Conservation (phyloP, 2,797 vertebrate species). For the Sciurus carolinensis region DNA sequence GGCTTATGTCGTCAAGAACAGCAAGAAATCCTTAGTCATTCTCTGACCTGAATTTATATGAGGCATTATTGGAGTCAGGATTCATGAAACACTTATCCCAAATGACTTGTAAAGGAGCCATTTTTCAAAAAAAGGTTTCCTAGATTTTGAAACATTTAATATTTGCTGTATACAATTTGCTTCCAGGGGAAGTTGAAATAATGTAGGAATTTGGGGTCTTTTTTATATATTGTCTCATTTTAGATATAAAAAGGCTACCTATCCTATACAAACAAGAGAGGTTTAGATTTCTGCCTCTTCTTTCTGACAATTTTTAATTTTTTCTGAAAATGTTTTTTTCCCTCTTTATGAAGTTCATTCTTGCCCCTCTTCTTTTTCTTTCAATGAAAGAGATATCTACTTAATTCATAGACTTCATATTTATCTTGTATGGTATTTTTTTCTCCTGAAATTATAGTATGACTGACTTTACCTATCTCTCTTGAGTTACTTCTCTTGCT, state of each 20-base stretch:
- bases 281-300: neutral
- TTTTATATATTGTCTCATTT: slow-evolving; percentile 20
- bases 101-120: slow-evolving; percentile 36
- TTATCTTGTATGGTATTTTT: neutral
- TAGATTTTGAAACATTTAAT: neutral
- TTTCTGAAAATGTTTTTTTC: neutral
- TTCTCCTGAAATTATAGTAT: neutral
- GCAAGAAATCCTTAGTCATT: slow-evolving; percentile 60
- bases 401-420: neutral
- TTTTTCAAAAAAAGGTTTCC: slow-evolving; percentile 40
- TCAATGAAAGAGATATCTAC: neutral
- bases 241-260: neutral
- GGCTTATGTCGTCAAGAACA: slow-evolving; percentile 44
- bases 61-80: slow-evolving; percentile 57
- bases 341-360: neutral
- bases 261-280: neutral
- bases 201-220: neutral
- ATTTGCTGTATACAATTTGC: neutral
- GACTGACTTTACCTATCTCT: neutral
- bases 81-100: slow-evolving; percentile 51
- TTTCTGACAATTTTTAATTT: neutral
- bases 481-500: neutral
- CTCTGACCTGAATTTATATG: slow-evolving; percentile 63
- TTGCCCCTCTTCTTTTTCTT: neutral
- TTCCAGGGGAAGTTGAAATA: slow-evolving; percentile 40